Base-by-base conservation (phyloP, 2,888 invertebrate genomes). In the Diaprepes abbreviatus region DNA sequence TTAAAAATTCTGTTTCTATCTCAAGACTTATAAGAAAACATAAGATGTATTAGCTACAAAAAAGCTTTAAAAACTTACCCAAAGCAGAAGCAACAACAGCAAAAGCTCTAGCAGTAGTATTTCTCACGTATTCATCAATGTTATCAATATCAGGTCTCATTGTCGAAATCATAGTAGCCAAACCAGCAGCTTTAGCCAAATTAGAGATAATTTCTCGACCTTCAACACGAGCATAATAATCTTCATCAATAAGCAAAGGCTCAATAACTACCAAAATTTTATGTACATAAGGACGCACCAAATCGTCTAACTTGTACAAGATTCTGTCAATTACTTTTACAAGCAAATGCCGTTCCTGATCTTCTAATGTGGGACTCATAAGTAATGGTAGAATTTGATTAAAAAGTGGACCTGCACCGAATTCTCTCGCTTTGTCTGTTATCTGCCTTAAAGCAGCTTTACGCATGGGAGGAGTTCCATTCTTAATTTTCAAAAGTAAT, bases 121-220 rank as follows among this genome's bases (percentile, higher is more conserved):
- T 99, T 82, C 99, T 90, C 36, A 99, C 99, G 81, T 99, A 99
- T 85, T 98, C 98, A 84, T 98, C 98, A 79, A 98, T 98, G 83
- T 99, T 99, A 85, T 99, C 99, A 79, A 99, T 99, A 86, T 99
- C 99, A 0, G 99, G 99, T 82, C 99, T 89, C 99, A 99, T 99
- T 0, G 99, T 99, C 3, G 98, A 98, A 80, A 99, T 99, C 99
- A 99, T 99, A 10, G 99, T 99, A 2, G 99, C 99, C 64, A 99
- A 86, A 65, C 99, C 99, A 2, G 99, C 99, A 1, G 99, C 99
- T 86, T 99, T 99, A 0, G 99, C 98, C 81, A 99, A 87, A 85
- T 99, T 99, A 0, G 97, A 98, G 81, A 99, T 99, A 77, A 99
- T 99, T 86, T 99, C 99, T 80, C 99, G 90, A 75, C 98, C 99